A percentile compares a stretch with the other conserved stretches of the same genome.
Conservation (phyloP, 2,113 vertebrate species). For the Naja naja region DNA sequence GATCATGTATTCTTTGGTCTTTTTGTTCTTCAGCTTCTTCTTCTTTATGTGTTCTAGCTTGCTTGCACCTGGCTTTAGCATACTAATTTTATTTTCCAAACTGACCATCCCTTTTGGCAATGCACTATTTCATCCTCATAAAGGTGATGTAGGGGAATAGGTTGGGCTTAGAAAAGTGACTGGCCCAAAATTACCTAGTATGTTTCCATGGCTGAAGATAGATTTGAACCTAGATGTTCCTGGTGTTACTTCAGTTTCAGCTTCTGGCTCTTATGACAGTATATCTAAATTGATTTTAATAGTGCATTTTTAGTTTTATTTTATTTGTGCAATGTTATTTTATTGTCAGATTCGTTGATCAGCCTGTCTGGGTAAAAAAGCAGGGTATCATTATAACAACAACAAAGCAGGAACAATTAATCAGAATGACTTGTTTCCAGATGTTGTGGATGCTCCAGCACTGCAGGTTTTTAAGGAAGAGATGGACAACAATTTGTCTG, state of each 20-base stretch:
- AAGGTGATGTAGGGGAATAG: neutral
- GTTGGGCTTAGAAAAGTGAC: neutral
- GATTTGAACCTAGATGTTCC: neutral
- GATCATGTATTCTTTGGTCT: neutral
- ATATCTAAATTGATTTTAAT: neutral
- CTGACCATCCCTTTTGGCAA: neutral
- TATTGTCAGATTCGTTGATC: neutral
- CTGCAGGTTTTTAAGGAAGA: neutral
- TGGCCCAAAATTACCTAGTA: neutral
- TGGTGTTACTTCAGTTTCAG: neutral
- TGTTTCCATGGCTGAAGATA: neutral
- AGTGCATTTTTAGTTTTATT: neutral
- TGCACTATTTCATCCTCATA: neutral
- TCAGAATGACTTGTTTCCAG: neutral
- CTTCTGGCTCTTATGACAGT: neutral
- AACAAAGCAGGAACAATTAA: neutral
- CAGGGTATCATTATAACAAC: neutral
- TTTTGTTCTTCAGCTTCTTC: neutral
- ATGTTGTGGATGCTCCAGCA: neutral
- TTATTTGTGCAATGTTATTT: neutral
- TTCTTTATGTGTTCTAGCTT: neutral
- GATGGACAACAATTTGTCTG: neutral
- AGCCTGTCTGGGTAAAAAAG: neutral
- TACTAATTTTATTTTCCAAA: neutral
- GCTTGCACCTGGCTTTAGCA: neutral